Conservation (phyloP, 2,888 invertebrate species). For the Troglohyphantes excavatus region DNA sequence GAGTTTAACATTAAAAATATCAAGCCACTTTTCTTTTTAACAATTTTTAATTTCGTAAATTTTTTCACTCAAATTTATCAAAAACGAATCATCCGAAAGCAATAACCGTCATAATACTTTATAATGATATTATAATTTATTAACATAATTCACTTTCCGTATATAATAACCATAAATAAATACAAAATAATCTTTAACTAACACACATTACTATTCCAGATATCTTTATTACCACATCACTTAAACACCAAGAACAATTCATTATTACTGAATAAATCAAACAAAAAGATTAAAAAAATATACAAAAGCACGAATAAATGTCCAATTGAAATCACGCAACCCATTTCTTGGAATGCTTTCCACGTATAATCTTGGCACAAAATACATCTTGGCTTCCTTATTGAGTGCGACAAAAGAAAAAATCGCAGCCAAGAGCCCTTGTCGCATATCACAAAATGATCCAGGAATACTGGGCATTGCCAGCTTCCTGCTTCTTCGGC, state of each 20-base stretch:
- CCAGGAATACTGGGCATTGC: constrained; percentile 2
- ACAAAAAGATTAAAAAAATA: background rate
- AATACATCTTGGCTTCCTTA: constrained; percentile 21
- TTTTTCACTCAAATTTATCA: too few relatives aligned
- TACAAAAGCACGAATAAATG: background rate
- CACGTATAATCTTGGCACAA: constrained; percentile 15
- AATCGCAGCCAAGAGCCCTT: background rate
- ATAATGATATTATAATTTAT: too few relatives aligned
- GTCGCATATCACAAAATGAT: constrained; percentile 19
- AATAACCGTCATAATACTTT: too few relatives aligned
- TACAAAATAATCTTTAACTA: too few relatives aligned
- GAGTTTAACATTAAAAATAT: too few relatives aligned
- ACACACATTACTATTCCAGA: background rate
- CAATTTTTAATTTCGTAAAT: too few relatives aligned
- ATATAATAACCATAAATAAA: too few relatives aligned
- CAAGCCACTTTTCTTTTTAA: too few relatives aligned
- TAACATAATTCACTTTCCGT: too few relatives aligned
- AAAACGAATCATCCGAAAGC: too few relatives aligned
- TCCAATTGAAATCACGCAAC: background rate
- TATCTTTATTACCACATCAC: background rate
- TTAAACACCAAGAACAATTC: background rate
- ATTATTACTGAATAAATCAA: background rate
- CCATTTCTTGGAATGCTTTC: background rate
- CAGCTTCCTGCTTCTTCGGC: constrained; percentile 20
- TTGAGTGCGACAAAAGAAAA: constrained; percentile 23